Evolutionary conservation across 1,140 invertebrate genomes (phyloP), one percentile per base, ranked within the genome.

Genomic region (Aphelenchoides besseyi): DNA sequence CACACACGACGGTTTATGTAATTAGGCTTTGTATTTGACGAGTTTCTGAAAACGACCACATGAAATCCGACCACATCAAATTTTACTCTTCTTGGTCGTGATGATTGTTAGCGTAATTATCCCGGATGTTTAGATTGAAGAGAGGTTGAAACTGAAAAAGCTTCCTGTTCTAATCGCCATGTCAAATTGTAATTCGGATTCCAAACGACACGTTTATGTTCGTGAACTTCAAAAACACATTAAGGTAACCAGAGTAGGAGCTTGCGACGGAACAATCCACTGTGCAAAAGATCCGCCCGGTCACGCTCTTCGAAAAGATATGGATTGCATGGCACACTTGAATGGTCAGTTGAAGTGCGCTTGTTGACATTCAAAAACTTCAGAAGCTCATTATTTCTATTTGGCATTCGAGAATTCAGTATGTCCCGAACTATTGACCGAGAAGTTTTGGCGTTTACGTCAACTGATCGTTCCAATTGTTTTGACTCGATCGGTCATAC

Each of bases 341-440:
- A 41, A 41, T n/a, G 37, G 37, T 41, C 5, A 5, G n/a, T 5
- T 8, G n/a, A 41, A 5, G 5, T 8, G n/a, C 5, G 37, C 5
- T 41, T 41, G 37, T 8, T 41, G 5, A 3, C 23, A 5, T 57
- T 57, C 23, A 28, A 0, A 18, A n/a, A 32, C 18, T 69, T 18
- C 29, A 69, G 62, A 52, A 67, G 52, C 29, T 0, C 68, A 69
- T 29, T 66, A 75, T 48, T 75, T 72, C 30, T 73, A 73, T 68
- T 41, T 75, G 16, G 70, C 74, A 29, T 75, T 75, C 52, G 74
- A 75, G 55, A 73, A 73, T 30, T 33, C 36, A 26, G 57, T 61
- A 26, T 73, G 74, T 52, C 61, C 32, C 1, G 74, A 75, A 48
- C 73, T 73, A 53, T 54, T 73, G 33, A 75, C 70, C 9, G 74